phyloP scores from a whole-genome alignment of 2,888 invertebrate species.

The Zaprionus bogoriensis region DNA sequence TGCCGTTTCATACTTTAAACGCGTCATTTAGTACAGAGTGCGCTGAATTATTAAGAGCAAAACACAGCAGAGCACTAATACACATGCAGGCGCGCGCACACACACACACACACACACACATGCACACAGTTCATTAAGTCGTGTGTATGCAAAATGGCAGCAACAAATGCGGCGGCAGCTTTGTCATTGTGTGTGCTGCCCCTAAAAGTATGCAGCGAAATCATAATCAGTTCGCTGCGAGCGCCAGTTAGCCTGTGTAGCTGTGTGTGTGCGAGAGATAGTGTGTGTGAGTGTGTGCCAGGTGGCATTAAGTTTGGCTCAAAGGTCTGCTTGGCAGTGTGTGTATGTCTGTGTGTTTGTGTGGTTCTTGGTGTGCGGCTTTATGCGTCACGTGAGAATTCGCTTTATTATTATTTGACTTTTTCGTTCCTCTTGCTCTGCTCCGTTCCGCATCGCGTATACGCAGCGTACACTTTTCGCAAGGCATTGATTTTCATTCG shows the following conservation, averaged over 20 bases:
- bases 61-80: constrained; percentile 42
- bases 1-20: constrained; percentile 70
- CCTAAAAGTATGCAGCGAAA: constrained; percentile 63
- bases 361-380: constrained; percentile 25
- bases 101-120: constrained; percentile 9
- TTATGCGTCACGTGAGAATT: constrained; percentile 78
- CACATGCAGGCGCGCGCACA: constrained; percentile 15
- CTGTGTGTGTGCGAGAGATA: constrained; percentile 8
- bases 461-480: constrained; percentile 51
- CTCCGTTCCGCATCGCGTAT: constrained; percentile 57
- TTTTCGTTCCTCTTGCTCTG: constrained; percentile 7
- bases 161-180: constrained; percentile 48
- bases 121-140: constrained; percentile 60
- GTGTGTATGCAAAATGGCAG: constrained; percentile 68
- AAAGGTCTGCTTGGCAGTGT: constrained; percentile 21
- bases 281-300: constrained; percentile 11
- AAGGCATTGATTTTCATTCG: constrained; percentile 62
- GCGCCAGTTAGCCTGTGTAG: constrained; percentile 1
- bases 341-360: constrained; percentile 11
- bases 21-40: constrained; percentile 66
- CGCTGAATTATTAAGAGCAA: constrained; percentile 72
- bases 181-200: constrained; percentile 38
- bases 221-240: constrained; percentile 57
- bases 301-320: constrained; percentile 28
- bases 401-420: constrained; percentile 75